Base-by-base conservation (phyloP, 2,888 invertebrate genomes). In the Bruchidius siliquastri region DNA sequence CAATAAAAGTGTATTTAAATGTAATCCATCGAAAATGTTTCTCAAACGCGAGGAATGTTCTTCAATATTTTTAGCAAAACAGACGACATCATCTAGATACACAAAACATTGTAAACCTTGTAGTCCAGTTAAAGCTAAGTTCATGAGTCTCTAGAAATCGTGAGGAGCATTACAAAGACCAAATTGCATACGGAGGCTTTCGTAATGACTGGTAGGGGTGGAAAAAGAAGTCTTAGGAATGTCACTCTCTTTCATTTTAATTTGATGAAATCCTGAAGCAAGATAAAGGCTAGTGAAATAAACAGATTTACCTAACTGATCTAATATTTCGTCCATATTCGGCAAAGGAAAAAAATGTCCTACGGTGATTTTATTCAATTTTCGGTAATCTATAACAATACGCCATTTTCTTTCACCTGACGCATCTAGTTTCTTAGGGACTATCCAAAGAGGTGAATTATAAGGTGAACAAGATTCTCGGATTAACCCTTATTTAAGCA, bases 321-420 rank as follows among this genome's bases (percentile, higher is more conserved):
- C 73, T 22, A 70, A 22, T 21, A 73, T 73, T 22, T 73, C 73
- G n/a, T 66, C 22, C 4, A 26, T 26, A 8, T 26, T 26, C 2
- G 26, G 26, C 26, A 26, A 26, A 26, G 26, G 83, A 26, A 26
- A 26, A 8, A 26, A 26, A 26, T 26, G 26, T 26, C 79, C 81
- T 0, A 83, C 77, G 0, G 85, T 85, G 30, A 79, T 79, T n/a
- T 84, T 80, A 73, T 86, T 86, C 72, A 85, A 71, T 74, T 83
- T 81, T 13, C 85, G 71, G 74, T 83, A 86, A 74, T 86, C 85
- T 0, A 85, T 81, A 4, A 86, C 85, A 21, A 86, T 74, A 22
- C 84, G 74, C 81, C 80, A 84, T 77, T 81, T 81, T 30, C 32
- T 72, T 70, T 82, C 77, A n/a, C 82, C 81, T 0, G 79, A 74